phyloP scores from a whole-genome alignment of 2,797 vertebrate species.

The Siniperca obscura region DNA sequence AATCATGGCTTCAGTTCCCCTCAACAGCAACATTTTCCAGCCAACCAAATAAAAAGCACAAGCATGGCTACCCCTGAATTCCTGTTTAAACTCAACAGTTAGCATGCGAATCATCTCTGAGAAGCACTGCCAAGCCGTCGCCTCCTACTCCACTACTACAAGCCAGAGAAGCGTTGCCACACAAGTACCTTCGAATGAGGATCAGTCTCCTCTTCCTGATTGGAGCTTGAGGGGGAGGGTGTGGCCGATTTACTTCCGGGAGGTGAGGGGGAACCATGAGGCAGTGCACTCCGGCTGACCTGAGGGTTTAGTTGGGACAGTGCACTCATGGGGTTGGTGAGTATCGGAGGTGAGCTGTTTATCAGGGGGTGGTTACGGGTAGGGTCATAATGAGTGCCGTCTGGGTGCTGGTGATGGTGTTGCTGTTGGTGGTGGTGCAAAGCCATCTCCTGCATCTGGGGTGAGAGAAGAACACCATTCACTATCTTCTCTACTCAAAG shows the following conservation, averaged over 20 bases:
- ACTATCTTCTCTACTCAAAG: conserved; percentile 74
- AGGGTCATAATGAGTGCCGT: conserved; percentile 91
- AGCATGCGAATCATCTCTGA: conserved; percentile 39
- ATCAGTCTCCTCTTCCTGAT: conserved; percentile 98
- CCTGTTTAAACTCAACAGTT: conserved; percentile 13
- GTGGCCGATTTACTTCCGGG: conserved; percentile 98
- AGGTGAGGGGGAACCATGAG: conserved; percentile 96
- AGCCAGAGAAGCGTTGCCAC: conserved; percentile 61
- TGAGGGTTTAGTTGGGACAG: conserved; percentile 97
- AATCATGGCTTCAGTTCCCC: neutral
- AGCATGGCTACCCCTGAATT: conserved; percentile 6
- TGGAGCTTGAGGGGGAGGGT: conserved; percentile 97
- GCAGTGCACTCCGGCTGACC: conserved; percentile 89
- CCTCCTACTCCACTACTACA: conserved; percentile 38
- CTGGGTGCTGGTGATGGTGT: conserved; percentile 83
- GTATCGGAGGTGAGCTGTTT: conserved; percentile 91
- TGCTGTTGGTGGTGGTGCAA: conserved; percentile 87
- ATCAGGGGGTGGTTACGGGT: conserved; percentile 92
- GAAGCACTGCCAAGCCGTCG: conserved; percentile 31
- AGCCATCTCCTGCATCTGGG: conserved; percentile 98
- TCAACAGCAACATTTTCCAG: conserved; percentile 15
- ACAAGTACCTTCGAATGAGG: conserved; percentile 93
- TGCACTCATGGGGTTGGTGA: conserved; percentile 93
- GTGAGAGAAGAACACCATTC: conserved; percentile 90
- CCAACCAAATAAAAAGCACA: conserved; percentile 44